Conservation (phyloP, 1,140 invertebrate species). For the Bombus pascuorum region DNA sequence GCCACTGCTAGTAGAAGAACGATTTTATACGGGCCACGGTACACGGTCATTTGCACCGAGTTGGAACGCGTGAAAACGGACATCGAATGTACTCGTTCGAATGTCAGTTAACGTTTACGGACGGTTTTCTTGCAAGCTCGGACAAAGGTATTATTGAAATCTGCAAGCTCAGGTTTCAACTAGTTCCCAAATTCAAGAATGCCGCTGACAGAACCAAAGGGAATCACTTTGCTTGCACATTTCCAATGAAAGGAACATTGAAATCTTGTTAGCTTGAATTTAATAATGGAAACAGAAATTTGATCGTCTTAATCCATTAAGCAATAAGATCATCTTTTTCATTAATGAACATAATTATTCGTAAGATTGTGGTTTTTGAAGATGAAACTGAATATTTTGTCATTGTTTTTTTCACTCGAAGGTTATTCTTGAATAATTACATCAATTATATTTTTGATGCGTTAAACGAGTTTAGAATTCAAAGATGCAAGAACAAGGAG, state of each 20-base stretch:
- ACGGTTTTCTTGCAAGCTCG: neutral
- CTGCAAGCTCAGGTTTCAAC: neutral
- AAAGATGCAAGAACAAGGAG: neutral
- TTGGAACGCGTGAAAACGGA: too few relatives aligned
- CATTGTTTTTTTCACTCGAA: neutral
- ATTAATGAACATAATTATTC: too few relatives aligned
- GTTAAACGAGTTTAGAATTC: neutral
- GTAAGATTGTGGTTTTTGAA: too few relatives aligned
- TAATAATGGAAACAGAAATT: too few relatives aligned
- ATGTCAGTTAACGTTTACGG: neutral
- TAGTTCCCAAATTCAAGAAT: neutral
- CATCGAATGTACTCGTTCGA: neutral
- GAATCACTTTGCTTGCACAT: too few relatives aligned
- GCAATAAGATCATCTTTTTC: too few relatives aligned
- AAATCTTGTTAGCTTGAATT: too few relatives aligned
- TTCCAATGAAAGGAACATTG: too few relatives aligned
- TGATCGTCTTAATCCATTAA: too few relatives aligned
- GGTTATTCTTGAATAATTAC: too few relatives aligned
- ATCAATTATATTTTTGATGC: neutral
- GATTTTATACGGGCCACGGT: neutral
- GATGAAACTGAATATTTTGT: too few relatives aligned
- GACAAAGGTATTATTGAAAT: neutral
- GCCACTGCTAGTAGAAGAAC: conserved; percentile 1
- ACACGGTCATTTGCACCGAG: neutral
- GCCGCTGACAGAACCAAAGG: neutral